Base-by-base conservation (phyloP, 2,113 vertebrate species). In the Nibea albiflora region DNA sequence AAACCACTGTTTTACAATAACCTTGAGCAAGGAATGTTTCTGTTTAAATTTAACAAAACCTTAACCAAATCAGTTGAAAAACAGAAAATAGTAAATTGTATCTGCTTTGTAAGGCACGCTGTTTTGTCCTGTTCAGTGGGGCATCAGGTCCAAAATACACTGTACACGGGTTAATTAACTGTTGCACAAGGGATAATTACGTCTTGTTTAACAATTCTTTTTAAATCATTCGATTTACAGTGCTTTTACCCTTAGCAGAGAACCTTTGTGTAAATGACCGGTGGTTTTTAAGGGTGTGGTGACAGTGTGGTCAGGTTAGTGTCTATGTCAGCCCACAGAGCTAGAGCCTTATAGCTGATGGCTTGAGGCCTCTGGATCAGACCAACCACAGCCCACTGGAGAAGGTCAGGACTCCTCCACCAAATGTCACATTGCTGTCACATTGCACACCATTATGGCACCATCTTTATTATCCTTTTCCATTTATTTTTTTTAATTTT, bases 291-390 rank as follows among this genome's bases (percentile, higher is more conserved):
- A 83, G 82, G 75, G 83, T 87, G 89, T 89, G 80, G 74, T 85
- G 69, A 77, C 85, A 77, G 71, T 79, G 87, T 62, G 89, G 89
- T 85, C 64, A 73, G 50, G 56, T 84, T 57, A 84, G 85, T 76
- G 77, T 88, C 85, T 84, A 66, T 80, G 74, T 90, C 84, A 85
- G 84, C 86, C 84, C 84, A 80, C 79, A 84, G 83, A 82, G 81
- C 72, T 64, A 31, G 14, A 66, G 78, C 52, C 81, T 80, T 80
- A 68, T 60, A 84, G 82, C 64, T 81, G 71, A 88, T 49, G 71
- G 26, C 56, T 62, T 76, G 84, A 86, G 80, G 79, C 69, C 78
- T 76, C 35, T 73, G 68, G 64, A 83, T 89, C 73, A 84, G 84
- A 88, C 35, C 24, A 73, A 85, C 91, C 91, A 87, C 89, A 89